These are phyloP conservation scores for Rhombomys opimus DNA, from an alignment of 2,113 vertebrate genomes.

Conservation along the genomic window DNA sequence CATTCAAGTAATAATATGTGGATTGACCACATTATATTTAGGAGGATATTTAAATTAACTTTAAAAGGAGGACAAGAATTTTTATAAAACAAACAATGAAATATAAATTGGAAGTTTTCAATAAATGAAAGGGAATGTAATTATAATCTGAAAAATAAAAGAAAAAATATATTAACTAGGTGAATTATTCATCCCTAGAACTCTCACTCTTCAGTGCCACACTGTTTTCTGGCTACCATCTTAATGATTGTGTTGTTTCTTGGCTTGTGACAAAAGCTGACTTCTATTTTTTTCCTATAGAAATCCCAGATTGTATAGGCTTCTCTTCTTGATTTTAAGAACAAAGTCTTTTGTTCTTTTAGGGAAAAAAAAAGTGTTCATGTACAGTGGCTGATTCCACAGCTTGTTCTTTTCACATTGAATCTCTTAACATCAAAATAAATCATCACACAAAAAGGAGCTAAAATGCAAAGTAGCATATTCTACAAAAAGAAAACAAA, in stretches of 20 bases:
- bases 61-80: neutral
- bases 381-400: neutral
- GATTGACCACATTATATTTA: neutral
- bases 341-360: neutral
- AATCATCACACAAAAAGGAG: neutral
- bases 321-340: neutral
- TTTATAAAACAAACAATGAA: neutral
- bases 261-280: neutral
- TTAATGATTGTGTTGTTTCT: neutral
- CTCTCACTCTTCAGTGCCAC: neutral
- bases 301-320: neutral
- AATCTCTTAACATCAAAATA: slow-evolving; percentile 1
- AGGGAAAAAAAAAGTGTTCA: neutral
- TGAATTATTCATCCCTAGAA: neutral
- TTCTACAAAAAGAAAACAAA: neutral
- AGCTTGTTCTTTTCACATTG: slow-evolving; percentile 11
- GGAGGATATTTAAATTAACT: neutral
- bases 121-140: neutral
- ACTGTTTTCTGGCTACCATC: neutral
- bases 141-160: neutral
- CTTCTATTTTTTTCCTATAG: neutral
- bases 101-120: neutral
- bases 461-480: neutral
- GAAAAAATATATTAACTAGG: neutral
- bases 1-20: neutral